Conservation (phyloP, 2,888 invertebrate genomes). For the Mythimna lalbum region DNA sequence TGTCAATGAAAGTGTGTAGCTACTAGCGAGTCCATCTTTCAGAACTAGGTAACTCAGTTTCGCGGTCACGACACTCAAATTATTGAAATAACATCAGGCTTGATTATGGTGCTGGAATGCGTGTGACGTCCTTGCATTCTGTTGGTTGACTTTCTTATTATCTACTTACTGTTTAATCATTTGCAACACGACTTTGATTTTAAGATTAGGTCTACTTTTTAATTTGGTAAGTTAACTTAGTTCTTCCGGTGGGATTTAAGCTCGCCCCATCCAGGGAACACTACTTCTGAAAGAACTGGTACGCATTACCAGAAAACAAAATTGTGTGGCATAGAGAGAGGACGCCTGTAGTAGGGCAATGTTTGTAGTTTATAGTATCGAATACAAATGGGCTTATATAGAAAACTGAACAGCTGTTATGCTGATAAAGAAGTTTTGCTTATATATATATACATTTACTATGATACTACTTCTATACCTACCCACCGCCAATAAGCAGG, state of each 20-base stretch:
- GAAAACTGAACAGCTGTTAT: neutral
- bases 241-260: neutral
- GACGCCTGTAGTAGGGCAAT: too few species aligned
- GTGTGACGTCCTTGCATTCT: neutral
- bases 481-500: too few species aligned
- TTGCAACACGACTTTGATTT: neutral
- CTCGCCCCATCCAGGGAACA: neutral
- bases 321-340: too few species aligned
- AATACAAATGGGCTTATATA: neutral
- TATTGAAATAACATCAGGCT: constrained; percentile 47
- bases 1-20: constrained; percentile 62
- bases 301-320: too few species aligned
- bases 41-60: constrained; percentile 58
- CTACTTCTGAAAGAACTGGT: too few species aligned
- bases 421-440: neutral
- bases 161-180: neutral
- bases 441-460: neutral
- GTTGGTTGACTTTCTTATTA: neutral
- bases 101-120: constrained; percentile 39
- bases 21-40: constrained; percentile 23
- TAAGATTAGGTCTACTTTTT: neutral
- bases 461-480: neutral
- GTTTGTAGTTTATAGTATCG: neutral
- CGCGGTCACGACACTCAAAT: constrained; percentile 41
- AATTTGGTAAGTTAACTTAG: neutral